Base-by-base conservation (phyloP, 2,888 invertebrate species). In the Patella pellucida region DNA sequence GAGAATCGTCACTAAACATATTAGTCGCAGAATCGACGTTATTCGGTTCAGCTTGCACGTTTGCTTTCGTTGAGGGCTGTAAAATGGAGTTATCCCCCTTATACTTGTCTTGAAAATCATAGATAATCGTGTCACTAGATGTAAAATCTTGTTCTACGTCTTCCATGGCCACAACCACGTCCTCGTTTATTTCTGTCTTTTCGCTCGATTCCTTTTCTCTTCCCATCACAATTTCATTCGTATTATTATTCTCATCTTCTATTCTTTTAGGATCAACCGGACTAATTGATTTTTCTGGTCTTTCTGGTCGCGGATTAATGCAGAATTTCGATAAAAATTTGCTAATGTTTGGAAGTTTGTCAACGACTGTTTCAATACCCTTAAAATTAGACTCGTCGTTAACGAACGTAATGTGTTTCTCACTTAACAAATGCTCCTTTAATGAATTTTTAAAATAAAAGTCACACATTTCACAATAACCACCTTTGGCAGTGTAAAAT, bases 391-490 rank as follows among this genome's bases (percentile, higher is more conserved):
- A 68, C 50, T 69, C 52, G 68, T 76, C 74, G 23, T 56, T 69
- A 31, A 72, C 74, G 71, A 74, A 76, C 19, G 73, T 50, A 52
- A 71, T 52, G 68, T 76, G 76, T 14, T 54, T 69, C 16, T 31
- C 50, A 68, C 73, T 69, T 19, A 56, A 68, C n/a, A 71, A 23
- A 67, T 76, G 76, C 56, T 73, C 51, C 41, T 62, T 69, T 50
- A 76, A 68, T 23, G 62, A 62, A 16, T 52, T 68, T 19, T 68
- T 71, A 51, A 52, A 76, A 73, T 71, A 76, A n/a, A 50, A 68
- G 19, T 73, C 73, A 74, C 76, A 76, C 70, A 67, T 74, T 71
- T 76, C 76, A 71, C 76, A 76, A 52, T 74, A 76, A 5, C 76
- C 76, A 51, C 74, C 74, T 51, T 74, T 74, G 50, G 54, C 69